Evolutionary conservation across 2,113 vertebrate genomes (phyloP), one percentile per base, ranked within the genome.

Genomic region (Gambusia holbrooki): DNA sequence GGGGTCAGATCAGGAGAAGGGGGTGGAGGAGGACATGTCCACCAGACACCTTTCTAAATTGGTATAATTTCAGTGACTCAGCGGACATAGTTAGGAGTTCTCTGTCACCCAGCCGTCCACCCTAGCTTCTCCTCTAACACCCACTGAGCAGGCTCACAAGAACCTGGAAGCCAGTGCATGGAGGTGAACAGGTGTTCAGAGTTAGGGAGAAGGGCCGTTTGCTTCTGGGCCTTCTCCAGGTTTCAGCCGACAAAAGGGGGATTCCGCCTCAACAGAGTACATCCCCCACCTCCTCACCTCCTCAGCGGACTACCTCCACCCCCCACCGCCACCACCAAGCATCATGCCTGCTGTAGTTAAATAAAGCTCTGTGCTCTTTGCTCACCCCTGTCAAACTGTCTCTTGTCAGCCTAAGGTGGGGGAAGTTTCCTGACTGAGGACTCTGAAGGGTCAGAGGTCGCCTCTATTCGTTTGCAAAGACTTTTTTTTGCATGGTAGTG

Each of bases 21-120:
- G 64, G 71, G 62, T 37, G 40, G 82, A 29, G 66, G 76, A 69
- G 79, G 87, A 62, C 54, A n/a, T 62, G 91, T 92, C 88, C 90
- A 94, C 92, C 84, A 91, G 92, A 95, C 91, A 95, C 90, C 92
- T 90, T 94, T 93, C 93, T 94, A 94, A 94, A 93, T 94, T 90
- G 86, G 94, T 93, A 90, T 90, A 93, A 94, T 95, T 94, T 94
- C 90, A 94, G 94, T 95, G 93, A 94, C 92, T 95, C 93, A 94
- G 94, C 92, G 83, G 83, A 87, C 92, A 93, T 92, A 89, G 89
- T 88, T 89, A 81, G 88, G 93, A 88, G 92, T 93, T 89, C 84
- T 91, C 74, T 94, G 87, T 93, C 93, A 93, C 83, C 76, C 79
- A 79, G 35, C 72, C 67, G 62, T 72, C 70, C n/a, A 12, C 62